These are phyloP conservation scores for Drosophila pseudotalamancana DNA, from an alignment of 2,888 invertebrate genomes.

Conservation along the genomic window DNA sequence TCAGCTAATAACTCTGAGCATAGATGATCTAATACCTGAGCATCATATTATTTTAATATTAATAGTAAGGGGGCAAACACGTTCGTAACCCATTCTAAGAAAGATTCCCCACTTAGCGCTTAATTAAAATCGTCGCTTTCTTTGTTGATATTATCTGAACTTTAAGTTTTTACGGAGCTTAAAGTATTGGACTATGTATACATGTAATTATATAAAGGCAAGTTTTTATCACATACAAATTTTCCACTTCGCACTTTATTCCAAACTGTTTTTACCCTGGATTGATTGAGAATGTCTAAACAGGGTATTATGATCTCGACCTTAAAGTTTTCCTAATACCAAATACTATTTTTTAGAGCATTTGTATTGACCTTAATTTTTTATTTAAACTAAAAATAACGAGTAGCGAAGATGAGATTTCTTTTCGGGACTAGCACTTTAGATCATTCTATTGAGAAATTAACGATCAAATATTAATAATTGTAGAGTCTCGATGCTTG, in stretches of 20 bases:
- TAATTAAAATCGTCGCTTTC: constrained; percentile 2
- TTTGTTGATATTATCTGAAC: not conserved
- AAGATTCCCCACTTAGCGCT: constrained; percentile 7
- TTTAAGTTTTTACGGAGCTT: not conserved
- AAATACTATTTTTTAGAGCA: no score
- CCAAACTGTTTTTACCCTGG: not conserved
- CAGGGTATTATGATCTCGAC: no score
- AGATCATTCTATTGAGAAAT: not conserved
- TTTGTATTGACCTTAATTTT: no score
- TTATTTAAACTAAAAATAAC: not conserved
- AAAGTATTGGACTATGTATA: not conserved
- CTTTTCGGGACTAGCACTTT: not conserved
- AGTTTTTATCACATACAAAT: not conserved
- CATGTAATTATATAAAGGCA: not conserved
- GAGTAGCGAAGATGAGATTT: no score
- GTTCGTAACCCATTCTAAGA: not conserved
- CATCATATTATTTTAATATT: no score
- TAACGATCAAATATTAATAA: no score
- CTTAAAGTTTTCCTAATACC: no score
- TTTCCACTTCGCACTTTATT: constrained; percentile 3
- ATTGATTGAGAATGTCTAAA: no score
- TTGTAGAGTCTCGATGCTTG: no score
- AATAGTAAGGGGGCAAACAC: not conserved
- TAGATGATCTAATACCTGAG: no score
- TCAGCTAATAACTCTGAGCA: no score